Base-by-base conservation (phyloP, 1,140 invertebrate genomes). In the Penaeus japonicus region DNA sequence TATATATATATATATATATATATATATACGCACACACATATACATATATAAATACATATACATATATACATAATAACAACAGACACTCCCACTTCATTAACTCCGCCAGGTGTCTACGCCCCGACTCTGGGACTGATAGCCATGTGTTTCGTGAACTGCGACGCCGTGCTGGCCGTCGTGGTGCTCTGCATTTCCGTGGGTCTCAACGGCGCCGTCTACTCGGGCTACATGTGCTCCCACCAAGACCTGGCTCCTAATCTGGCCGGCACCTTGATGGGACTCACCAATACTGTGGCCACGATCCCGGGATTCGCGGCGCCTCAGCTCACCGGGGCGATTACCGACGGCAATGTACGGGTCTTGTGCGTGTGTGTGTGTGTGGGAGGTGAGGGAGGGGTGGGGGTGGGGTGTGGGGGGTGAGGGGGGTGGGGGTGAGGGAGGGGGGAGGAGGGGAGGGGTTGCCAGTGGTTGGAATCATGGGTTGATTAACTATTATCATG, bases 181-280 rank as follows among this genome's bases (percentile, higher is more conserved):
- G 95, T 97, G 88, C 96, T 97, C 91, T 96, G 96, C n/a, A 91
- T 96, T 57, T 96, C 96, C 0, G 93, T 97, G 91, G 95, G 96
- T 2, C 94, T 96, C 30, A 97, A 97, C 88, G 97, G 97, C 0
- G 96, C 97, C 65, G 96, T 96, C 0, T 96, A 96, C 32, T 94
- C 96, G 81, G 96, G 96, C 0, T 97, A 95, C 92, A 93, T 96
- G 91, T 95, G 96, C 91, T 97, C 97, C 92, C 96, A 96, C 89
- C 95, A 97, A 92, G 96, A 97, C 92, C 92, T 97, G 59, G 95
- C 96, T 0, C 96, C 96, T 5, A 97, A 96, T 92, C 96, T 94
- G 93, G 96, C 96, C 24, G 96, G 96, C 77, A 95, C 95, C 1
- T 92, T 96, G 32, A 97, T 97, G 94, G 96, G 96, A 1, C 94